Evolutionary conservation across 2,113 vertebrate species (phyloP).

Genomic region (Cygnus atratus): DNA sequence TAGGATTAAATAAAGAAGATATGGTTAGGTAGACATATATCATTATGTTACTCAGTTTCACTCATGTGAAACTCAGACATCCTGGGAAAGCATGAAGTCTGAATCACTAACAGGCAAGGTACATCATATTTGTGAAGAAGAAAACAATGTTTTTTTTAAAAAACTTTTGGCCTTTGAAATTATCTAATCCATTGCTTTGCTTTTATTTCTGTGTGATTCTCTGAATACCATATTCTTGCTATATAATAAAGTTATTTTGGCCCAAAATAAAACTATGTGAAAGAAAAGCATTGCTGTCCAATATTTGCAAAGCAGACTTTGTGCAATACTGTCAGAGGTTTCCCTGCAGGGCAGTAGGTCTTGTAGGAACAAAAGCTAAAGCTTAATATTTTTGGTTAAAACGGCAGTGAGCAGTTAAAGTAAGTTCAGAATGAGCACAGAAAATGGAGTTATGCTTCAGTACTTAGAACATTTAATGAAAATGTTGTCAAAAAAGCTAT

Average conservation of each 20-base stretch:
- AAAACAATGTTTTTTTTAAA: background rate
- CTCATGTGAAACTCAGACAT: background rate
- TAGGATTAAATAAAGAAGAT: background rate
- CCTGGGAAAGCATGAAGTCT: background rate
- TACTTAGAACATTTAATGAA: background rate
- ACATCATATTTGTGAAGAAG: background rate
- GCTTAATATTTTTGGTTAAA: background rate
- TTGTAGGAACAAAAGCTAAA: background rate
- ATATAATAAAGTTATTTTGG: background rate
- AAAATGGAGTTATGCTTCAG: background rate
- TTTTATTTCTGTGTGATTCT: background rate
- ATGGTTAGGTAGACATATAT: background rate
- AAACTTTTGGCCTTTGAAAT: background rate
- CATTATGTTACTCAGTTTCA: background rate
- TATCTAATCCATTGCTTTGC: background rate
- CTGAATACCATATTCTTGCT: background rate
- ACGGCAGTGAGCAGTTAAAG: background rate
- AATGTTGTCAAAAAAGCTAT: constrained; percentile 20
- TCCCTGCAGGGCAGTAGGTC: background rate
- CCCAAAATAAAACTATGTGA: background rate
- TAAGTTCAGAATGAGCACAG: background rate
- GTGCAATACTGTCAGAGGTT: background rate
- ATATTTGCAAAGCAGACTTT: background rate
- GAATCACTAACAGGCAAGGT: background rate
- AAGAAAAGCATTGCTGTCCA: background rate